phyloP scores from a whole-genome alignment of 1,140 invertebrate species.

The Drosophila pseudoobscura region DNA sequence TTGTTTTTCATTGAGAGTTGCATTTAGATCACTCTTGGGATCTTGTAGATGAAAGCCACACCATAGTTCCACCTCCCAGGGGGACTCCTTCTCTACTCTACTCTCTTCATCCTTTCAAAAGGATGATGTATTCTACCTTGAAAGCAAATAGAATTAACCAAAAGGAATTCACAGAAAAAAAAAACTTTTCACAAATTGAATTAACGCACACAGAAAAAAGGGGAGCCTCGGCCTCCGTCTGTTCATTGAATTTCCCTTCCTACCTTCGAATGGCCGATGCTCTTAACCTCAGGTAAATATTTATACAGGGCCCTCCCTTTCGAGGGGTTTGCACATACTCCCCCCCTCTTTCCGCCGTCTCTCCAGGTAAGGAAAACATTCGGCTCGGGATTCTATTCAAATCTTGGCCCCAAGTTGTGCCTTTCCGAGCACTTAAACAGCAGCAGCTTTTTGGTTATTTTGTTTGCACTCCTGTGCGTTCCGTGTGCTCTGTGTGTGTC shows the following conservation, averaged over 20 bases:
- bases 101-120: too few relatives aligned
- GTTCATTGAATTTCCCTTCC: too few relatives aligned
- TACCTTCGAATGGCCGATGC: slow-evolving; percentile 44
- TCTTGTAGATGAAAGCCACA: too few relatives aligned
- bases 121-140: too few relatives aligned
- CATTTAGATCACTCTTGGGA: too few relatives aligned
- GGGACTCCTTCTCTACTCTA: too few relatives aligned
- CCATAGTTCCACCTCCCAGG: too few relatives aligned
- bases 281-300: slow-evolving; percentile 69
- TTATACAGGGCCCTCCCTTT: slow-evolving; percentile 41
- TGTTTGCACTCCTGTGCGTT: slow-evolving; percentile 52
- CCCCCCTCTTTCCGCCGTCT: slow-evolving; percentile 35
- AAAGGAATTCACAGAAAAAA: slow-evolving; percentile 2
- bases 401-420: slow-evolving; percentile 41
- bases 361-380: slow-evolving; percentile 39
- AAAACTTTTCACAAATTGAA: slow-evolving; percentile 64
- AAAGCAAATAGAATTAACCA: slow-evolving; percentile 1
- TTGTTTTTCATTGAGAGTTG: too few relatives aligned
- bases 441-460: slow-evolving; percentile 67
- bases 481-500: slow-evolving; percentile 41
- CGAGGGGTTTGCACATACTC: background rate
- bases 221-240: slow-evolving; percentile 4
- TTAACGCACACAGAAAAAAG: slow-evolving; percentile 38
- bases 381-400: slow-evolving; percentile 63
- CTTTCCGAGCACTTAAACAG: slow-evolving; percentile 75